These are phyloP conservation scores for Cossypha dichroa DNA, from an alignment of 2,797 vertebrate species.

Conservation along the genomic window DNA sequence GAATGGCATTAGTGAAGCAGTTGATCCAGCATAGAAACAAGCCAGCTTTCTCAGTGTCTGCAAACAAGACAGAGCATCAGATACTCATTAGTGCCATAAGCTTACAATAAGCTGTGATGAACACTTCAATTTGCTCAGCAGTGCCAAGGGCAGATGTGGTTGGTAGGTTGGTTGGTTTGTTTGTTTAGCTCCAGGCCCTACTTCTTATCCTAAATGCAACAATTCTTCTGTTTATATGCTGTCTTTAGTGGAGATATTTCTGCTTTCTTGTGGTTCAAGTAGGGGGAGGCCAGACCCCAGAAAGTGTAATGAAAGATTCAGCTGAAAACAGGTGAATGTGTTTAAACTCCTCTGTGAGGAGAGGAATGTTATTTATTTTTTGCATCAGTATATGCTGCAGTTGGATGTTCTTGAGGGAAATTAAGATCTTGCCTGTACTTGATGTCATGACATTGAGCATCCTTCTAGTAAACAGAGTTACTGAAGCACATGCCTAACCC, in stretches of 20 bases:
- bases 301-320: neutral
- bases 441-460: neutral
- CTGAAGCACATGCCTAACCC: neutral
- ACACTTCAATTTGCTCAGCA: neutral
- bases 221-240: neutral
- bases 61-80: neutral
- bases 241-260: neutral
- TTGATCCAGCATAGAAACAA: neutral
- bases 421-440: neutral
- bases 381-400: neutral
- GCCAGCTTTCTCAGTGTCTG: neutral
- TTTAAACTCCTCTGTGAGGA: neutral
- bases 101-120: neutral
- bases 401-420: neutral
- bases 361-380: neutral
- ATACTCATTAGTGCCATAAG: neutral
- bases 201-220: neutral
- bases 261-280: neutral
- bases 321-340: neutral
- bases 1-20: neutral
- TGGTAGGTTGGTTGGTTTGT: neutral
- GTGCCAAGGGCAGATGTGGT: neutral
- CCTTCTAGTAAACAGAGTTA: neutral
- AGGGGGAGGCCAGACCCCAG: neutral
- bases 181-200: neutral